Evolutionary conservation across 35 echinoderm and acorn worm genomes (phyloP), one percentile per base, ranked within the genome.

Genomic region (Heliocidaris erythrogramma): DNA sequence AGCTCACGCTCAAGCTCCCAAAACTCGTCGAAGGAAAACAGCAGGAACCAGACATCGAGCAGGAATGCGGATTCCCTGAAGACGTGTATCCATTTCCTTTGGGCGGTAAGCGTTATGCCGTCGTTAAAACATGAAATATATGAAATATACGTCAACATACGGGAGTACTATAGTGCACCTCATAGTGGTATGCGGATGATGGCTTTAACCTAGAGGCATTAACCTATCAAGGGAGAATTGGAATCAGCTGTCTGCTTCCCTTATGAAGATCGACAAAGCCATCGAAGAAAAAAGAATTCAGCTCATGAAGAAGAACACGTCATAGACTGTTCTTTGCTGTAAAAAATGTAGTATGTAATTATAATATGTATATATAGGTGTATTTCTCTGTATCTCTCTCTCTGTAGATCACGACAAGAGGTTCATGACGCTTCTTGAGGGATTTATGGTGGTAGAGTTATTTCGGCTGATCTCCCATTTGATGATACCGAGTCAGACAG

Each of bases 81-180:
- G 85, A 42, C 6, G 32, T 42, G 18, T 21, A 87, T 30, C 18
- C 85, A 11, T 21, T 31, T 42, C 85, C n/a, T 27, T 21, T 87
- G 21, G 85, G 85, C 10, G 85, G 85, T 87, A 87, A 87, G 85
- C n/a, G 32, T 30, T 87, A 14, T 87, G 85, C 85, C 29, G 85
- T 87, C 10, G 85, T 87, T 9, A 87, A 87, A 87, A 87, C n/a
- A 21, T 87, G 10, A 12, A 87, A 87, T n/a, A 9, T 7, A 42
- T 11, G 32, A 31, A 30, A 87, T 42, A 21, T 87, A 87, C 85
- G 17, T 87, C 18, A 87, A 87, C 85, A 30, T 87, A 11, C 18
- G 85, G 21, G 85, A 87, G 85, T 87, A 87, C 85, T 87, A 87
- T 42, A 30, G 29, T 7, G 29, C 8, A 14, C 10, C 9, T 30